Evolutionary conservation across 2,113 vertebrate species (phyloP).

Genomic region (Mus spicilegus): DNA sequence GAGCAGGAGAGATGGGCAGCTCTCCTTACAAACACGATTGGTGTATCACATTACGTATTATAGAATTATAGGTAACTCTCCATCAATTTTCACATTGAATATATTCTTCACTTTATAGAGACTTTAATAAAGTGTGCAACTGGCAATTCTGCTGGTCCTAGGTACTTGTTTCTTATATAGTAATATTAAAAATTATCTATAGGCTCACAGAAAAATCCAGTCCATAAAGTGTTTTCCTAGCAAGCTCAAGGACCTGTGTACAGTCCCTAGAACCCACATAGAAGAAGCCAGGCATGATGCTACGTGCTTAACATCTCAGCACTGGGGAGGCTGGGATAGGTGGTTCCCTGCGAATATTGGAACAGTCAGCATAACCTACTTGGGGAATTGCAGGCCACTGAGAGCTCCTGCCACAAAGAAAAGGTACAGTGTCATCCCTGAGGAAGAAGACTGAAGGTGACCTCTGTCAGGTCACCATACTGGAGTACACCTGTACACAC

Average conservation of each 20-base stretch:
- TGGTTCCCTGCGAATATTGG: not conserved
- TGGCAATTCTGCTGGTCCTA: not conserved
- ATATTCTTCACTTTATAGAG: not conserved
- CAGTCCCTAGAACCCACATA: not conserved
- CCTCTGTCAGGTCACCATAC: not conserved
- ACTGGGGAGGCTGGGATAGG: not conserved
- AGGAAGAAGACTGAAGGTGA: not conserved
- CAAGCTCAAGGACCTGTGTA: not conserved
- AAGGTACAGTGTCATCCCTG: too few relatives aligned
- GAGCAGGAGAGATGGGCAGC: not conserved
- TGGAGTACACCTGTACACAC: not conserved
- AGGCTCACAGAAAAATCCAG: not conserved
- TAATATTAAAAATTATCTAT: too few relatives aligned
- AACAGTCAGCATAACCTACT: not conserved
- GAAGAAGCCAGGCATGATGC: not conserved
- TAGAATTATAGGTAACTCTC: not conserved
- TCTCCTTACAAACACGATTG: too few relatives aligned
- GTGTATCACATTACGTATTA: not conserved
- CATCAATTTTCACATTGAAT: not conserved
- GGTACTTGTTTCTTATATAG: not conserved
- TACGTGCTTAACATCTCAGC: not conserved
- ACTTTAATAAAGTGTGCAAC: not conserved
- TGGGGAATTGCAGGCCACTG: not conserved
- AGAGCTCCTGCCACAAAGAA: not conserved
- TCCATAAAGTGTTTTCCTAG: not conserved